These are phyloP conservation scores for Brachionus plicatilis DNA, from an alignment of 1,140 invertebrate genomes.

Conservation along the genomic window DNA sequence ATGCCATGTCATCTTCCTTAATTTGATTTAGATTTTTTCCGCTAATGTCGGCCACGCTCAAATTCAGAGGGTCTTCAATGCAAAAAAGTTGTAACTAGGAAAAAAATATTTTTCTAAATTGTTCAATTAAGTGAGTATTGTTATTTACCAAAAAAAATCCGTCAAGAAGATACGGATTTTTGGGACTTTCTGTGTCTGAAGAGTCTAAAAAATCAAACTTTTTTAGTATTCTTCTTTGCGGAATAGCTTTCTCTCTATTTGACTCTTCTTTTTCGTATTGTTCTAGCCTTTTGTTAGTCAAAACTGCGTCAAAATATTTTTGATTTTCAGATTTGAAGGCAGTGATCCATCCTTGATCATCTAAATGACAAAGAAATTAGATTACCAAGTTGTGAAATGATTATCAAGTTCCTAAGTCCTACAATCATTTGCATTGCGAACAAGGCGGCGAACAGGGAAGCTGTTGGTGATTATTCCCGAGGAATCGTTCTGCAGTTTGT, in stretches of 20 bases:
- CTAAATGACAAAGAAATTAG: background rate
- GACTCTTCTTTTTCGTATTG: slow-evolving; percentile 18
- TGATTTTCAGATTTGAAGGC: slow-evolving; percentile 26
- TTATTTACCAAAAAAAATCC: slow-evolving; percentile 52
- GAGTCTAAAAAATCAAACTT: slow-evolving; percentile 40
- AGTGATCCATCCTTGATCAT: slow-evolving; percentile 37
- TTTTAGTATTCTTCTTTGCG: slow-evolving; percentile 1
- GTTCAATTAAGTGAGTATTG: background rate
- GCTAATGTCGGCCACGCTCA: slow-evolving; percentile 52
- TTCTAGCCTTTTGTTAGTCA: slow-evolving; percentile 15
- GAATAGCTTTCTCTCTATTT: background rate
- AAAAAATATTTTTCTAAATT: background rate
- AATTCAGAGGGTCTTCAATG: slow-evolving; percentile 52
- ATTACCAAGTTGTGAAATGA: background rate
- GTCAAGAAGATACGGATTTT: slow-evolving; percentile 47
- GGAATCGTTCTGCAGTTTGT: background rate
- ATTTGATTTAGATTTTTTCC: slow-evolving; percentile 48
- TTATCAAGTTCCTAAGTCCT: background rate
- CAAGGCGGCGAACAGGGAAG: slow-evolving; percentile 10
- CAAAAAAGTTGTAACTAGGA: slow-evolving; percentile 53
- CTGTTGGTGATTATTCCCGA: slow-evolving; percentile 12
- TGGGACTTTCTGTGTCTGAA: slow-evolving; percentile 44
- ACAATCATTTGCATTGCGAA: background rate
- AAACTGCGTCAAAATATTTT: slow-evolving; percentile 27
- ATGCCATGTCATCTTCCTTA: slow-evolving; percentile 51